Evolutionary conservation across 2,888 invertebrate genomes (phyloP).

Genomic region (Yponomeuta plumbellus): DNA sequence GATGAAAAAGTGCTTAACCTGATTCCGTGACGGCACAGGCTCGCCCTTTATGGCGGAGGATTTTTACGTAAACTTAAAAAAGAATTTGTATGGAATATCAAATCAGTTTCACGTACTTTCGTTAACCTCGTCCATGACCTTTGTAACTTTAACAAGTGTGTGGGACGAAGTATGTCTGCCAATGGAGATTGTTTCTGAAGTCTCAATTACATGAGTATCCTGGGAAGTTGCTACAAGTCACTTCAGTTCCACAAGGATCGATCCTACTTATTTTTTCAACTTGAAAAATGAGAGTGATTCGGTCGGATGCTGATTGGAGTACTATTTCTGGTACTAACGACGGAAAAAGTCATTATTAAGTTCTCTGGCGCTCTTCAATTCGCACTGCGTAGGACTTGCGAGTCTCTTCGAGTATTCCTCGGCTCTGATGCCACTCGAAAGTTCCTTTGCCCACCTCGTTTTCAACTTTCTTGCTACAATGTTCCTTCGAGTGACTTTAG

Average conservation of each 20-base stretch:
- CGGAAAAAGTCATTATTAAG: conserved; percentile 11
- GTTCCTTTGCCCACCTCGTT: conserved; percentile 2
- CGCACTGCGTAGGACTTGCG: not conserved
- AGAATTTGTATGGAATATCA: not conserved
- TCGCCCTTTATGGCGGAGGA: not conserved
- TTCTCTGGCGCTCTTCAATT: conserved; percentile 2
- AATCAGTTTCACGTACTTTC: not conserved
- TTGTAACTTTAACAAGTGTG: not conserved
- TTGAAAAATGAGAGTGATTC: not conserved
- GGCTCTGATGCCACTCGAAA: conserved; percentile 4
- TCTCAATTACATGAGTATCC: not conserved
- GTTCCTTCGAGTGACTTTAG: not conserved
- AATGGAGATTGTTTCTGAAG: not conserved
- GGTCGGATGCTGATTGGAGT: conserved; percentile 12
- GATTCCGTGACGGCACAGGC: conserved; percentile 4
- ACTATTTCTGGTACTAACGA: conserved; percentile 10
- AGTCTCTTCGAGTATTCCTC: conserved; percentile 6
- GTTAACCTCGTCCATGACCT: not conserved
- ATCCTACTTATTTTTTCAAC: not conserved
- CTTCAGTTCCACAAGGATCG: not conserved
- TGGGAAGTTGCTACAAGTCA: not conserved
- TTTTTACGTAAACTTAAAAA: not conserved
- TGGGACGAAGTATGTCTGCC: not conserved
- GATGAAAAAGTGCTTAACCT: conserved; percentile 27
- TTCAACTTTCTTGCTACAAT: not conserved